Evolutionary conservation across 2,113 vertebrate genomes (phyloP).

Genomic region (Crotophaga sulcirostris): DNA sequence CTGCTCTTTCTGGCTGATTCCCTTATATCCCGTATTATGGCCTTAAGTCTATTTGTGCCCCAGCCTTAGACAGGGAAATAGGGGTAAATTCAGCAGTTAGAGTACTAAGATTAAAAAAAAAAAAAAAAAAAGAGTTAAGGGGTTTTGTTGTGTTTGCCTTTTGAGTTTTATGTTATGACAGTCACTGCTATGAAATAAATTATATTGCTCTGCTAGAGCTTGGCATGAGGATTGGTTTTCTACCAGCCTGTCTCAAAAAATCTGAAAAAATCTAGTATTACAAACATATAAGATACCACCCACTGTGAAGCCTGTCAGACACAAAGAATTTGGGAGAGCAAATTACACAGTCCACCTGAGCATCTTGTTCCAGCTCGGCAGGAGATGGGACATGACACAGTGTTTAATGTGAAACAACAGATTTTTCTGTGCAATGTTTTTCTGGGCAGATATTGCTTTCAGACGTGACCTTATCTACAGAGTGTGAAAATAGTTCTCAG

Average conservation of each 20-base stretch:
- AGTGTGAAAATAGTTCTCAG: neutral
- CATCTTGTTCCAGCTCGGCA: neutral
- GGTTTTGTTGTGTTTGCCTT: neutral
- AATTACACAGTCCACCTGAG: neutral
- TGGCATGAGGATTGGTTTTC: neutral
- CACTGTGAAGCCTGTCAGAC: neutral
- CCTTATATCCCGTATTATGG: neutral
- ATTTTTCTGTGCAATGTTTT: neutral
- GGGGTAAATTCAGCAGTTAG: neutral
- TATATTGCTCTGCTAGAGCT: neutral
- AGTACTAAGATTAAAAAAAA: neutral
- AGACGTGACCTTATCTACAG: neutral
- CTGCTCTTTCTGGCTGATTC: neutral
- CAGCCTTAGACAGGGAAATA: neutral
- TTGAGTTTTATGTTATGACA: neutral
- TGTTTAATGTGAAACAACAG: neutral
- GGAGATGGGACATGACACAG: neutral
- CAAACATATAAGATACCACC: neutral
- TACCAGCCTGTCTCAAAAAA: neutral
- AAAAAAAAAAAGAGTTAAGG: neutral
- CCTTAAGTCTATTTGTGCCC: neutral
- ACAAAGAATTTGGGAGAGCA: neutral
- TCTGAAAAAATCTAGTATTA: neutral
- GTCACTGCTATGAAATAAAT: neutral
- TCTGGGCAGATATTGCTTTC: neutral